Evolutionary conservation across 2,888 invertebrate species (phyloP).

Genomic region (Nesidiocoris tenuis): DNA sequence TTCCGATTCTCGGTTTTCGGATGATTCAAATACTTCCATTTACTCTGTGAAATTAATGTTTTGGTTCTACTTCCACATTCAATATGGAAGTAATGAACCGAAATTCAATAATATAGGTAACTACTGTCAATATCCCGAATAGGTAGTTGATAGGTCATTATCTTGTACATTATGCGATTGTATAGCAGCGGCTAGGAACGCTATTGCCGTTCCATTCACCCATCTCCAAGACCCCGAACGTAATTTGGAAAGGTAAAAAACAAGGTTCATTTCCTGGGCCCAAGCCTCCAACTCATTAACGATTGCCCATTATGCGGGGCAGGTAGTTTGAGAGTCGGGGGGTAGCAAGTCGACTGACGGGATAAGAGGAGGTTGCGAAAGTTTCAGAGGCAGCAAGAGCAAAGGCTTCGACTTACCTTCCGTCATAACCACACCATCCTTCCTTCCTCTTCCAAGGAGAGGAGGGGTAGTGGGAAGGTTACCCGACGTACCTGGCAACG

Average conservation of each 20-base stretch:
- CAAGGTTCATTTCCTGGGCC: background rate
- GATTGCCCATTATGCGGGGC: background rate
- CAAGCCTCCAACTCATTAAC: background rate
- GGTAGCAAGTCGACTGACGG: background rate
- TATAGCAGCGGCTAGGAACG: too few species aligned
- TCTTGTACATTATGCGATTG: too few species aligned
- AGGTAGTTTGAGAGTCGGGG: background rate
- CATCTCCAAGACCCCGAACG: background rate
- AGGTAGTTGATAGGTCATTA: too few species aligned
- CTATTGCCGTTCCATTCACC: too few species aligned
- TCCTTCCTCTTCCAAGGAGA: background rate
- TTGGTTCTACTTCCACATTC: too few species aligned
- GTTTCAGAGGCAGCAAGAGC: background rate
- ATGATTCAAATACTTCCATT: too few species aligned
- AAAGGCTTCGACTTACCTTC: background rate
- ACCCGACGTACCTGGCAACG: too few species aligned
- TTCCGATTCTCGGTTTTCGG: too few species aligned
- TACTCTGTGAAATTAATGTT: too few species aligned
- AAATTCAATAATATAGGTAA: too few species aligned
- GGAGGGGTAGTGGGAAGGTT: background rate
- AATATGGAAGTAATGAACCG: too few species aligned
- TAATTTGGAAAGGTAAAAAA: background rate
- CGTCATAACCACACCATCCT: background rate
- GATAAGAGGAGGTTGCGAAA: background rate
- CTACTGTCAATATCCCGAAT: too few species aligned